These are phyloP conservation scores for Procambarus clarkii DNA, from an alignment of 1,140 invertebrate species.

Conservation along the genomic window DNA sequence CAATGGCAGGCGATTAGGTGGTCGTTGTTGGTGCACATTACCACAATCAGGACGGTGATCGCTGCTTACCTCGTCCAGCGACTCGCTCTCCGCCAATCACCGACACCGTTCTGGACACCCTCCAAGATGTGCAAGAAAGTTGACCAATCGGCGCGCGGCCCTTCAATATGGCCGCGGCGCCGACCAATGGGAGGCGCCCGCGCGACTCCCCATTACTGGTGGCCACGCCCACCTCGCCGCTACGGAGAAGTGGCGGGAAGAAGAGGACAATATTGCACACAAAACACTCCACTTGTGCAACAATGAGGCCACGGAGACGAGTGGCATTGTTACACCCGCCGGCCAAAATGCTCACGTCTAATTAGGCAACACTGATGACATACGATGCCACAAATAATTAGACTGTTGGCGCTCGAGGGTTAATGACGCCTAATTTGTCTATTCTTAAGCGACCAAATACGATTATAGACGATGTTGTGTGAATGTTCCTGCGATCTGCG, in stretches of 20 bases:
- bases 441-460: too few species aligned
- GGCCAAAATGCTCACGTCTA: slow-evolving; percentile 28
- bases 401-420: not conserved
- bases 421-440: too few species aligned
- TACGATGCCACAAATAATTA: not conserved
- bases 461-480: too few species aligned
- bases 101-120: slow-evolving; percentile 49
- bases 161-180: slow-evolving; percentile 42
- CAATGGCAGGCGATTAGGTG: slow-evolving; percentile 67
- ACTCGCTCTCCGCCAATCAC: slow-evolving; percentile 62
- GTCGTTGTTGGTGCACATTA: slow-evolving; percentile 69
- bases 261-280: slow-evolving; percentile 49
- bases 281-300: slow-evolving; percentile 55
- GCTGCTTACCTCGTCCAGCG: slow-evolving; percentile 68
- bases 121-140: slow-evolving; percentile 51
- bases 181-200: slow-evolving; percentile 38
- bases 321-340: slow-evolving; percentile 40
- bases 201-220: not conserved
- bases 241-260: slow-evolving; percentile 29
- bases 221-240: slow-evolving; percentile 47
- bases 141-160: slow-evolving; percentile 33
- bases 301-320: slow-evolving; percentile 45
- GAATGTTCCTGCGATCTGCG: too few species aligned
- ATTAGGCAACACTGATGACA: slow-evolving; percentile 39
- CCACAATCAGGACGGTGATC: slow-evolving; percentile 68